Percentiles rank a stretch among this genome's conserved stretches.
Conservation (phyloP, 2,888 invertebrate species). For the Hololepta plana region DNA sequence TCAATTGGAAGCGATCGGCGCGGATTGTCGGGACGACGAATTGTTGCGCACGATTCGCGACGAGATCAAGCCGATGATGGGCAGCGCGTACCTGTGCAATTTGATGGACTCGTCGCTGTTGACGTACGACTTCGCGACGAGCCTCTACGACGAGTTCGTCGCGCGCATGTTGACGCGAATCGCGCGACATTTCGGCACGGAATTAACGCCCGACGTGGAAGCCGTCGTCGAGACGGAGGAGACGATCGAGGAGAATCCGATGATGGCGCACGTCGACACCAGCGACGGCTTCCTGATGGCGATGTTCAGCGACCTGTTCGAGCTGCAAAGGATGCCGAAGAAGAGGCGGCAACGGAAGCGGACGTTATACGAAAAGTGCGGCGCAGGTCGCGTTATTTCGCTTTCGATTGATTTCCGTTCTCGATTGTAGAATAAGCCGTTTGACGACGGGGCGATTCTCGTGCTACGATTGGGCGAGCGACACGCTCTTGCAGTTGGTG, state of each 20-base stretch:
- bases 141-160: neutral
- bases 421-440: neutral
- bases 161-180: too few relatives aligned
- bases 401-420: neutral
- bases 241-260: conserved; percentile 18
- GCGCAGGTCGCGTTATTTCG: neutral
- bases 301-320: conserved; percentile 27
- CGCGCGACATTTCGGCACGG: too few relatives aligned
- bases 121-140: conserved; percentile 9
- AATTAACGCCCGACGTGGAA: conserved; percentile 8
- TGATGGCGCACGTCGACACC: too few relatives aligned
- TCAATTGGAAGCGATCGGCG: neutral
- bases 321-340: conserved; percentile 10
- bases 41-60: conserved; percentile 4
- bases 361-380: conserved; percentile 16
- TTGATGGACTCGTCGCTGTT: conserved; percentile 19
- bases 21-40: neutral
- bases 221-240: conserved; percentile 19
- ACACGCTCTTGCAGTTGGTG: conserved; percentile 15
- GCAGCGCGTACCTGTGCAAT: conserved; percentile 18
- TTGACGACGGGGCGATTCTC: too few relatives aligned
- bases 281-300: conserved; percentile 26
- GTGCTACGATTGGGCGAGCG: too few relatives aligned
- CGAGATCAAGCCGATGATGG: conserved; percentile 7
- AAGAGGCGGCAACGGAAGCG: too few relatives aligned